Conservation (phyloP, 2,888 invertebrate genomes). For the Cordilura impudica region DNA sequence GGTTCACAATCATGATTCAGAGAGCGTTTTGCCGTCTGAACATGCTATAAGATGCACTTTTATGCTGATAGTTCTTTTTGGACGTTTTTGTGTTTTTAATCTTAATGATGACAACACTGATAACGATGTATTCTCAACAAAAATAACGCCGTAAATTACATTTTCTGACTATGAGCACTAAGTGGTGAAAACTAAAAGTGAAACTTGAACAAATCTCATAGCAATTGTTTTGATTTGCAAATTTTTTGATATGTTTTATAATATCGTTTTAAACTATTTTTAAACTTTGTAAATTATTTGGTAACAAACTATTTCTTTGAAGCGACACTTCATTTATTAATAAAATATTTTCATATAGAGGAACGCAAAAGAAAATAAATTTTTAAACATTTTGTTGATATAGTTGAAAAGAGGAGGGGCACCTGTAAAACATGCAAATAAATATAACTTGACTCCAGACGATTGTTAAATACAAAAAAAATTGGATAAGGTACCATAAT, state of each 20-base stretch:
- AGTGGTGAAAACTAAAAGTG: conserved; percentile 49
- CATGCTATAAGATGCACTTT: no score
- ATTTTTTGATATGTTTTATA: conserved; percentile 3
- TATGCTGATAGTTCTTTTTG: no score
- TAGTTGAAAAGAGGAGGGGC: conserved; percentile 50
- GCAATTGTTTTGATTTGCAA: conserved; percentile 48
- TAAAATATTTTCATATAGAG: background rate
- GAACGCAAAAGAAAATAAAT: background rate
- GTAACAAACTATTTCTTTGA: background rate
- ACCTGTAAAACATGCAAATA: conserved; percentile 44
- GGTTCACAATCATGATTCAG: no score
- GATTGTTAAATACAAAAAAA: background rate
- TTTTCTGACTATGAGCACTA: no score
- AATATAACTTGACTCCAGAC: conserved; percentile 23
- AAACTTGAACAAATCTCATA: conserved; percentile 35
- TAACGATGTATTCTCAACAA: no score
- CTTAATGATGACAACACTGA: no score
- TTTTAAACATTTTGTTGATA: no score
- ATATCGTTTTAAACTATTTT: background rate
- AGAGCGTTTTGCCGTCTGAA: no score
- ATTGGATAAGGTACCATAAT: background rate
- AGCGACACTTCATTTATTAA: background rate
- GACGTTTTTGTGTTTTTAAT: no score
- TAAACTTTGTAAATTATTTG: background rate
- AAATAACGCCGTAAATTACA: no score